Base-by-base conservation (phyloP, 2,797 vertebrate genomes). In the Champsocephalus esox region DNA sequence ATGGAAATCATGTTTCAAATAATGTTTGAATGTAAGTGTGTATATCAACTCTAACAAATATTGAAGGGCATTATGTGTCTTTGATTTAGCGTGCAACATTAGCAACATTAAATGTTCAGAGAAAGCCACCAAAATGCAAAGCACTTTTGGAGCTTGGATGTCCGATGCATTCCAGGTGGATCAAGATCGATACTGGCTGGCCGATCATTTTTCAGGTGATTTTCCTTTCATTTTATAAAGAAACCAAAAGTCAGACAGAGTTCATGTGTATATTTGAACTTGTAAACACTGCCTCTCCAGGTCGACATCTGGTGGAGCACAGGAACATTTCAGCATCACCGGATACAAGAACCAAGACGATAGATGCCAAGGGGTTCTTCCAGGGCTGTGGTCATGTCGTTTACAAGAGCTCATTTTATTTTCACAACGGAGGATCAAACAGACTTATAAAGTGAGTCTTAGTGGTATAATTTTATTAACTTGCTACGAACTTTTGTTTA, bases 71-170 rank as follows among this genome's bases (percentile, higher is more conserved):
- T 45, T 45, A 2, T 70, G 2, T 67, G 34, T 63, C 17, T 38
- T 68, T 64, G 19, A 54, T 66, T 94, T 56, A 98, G 97, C 92
- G 69, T 90, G 93, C 59, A 83, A 81, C 11, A 88, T 98, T 43
- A 88, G 69, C 28, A 89, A 78, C 7, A 92, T 98, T 8, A 96
- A 92, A 79, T 96, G 93, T 34, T 92, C 94, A 3, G 80, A 88
- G 1, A 95, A 92, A 58, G 70, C 94, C 21, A 86, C 78, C 11
- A 92, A 87, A n/a, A 91, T 96, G 8, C 84, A 84, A 21, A 91
- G 91, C 65, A 97, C 96, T 0, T 98, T 94, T 79, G 97, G 97
- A 74, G 94, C 96, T 0, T 97, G 96, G 96, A 96, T 98, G 92
- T 86, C 89, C 17, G 97, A 98, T 66, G 90, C 93, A 2, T 91